Conservation (phyloP, 2,113 vertebrate species). For the Chauna torquata region DNA sequence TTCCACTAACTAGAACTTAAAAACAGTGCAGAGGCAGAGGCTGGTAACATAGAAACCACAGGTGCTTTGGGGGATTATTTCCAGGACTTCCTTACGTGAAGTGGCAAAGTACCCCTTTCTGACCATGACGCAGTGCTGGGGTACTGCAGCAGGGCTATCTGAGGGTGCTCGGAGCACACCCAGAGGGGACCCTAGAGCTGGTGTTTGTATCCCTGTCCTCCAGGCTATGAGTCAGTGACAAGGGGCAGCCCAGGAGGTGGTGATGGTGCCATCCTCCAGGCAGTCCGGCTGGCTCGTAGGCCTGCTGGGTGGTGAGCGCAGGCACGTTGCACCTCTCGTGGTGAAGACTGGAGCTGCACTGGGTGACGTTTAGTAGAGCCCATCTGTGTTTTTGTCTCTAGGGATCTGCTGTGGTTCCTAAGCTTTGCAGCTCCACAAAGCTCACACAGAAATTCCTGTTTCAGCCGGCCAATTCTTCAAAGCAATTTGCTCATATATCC, state of each 20-base stretch:
- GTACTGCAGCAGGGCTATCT: not conserved
- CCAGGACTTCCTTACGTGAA: not conserved
- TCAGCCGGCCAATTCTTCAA: not conserved
- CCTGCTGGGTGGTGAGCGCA: not conserved
- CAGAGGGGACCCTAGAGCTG: not conserved
- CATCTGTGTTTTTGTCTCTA: not conserved
- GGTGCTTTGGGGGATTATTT: not conserved
- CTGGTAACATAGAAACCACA: not conserved
- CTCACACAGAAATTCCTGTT: not conserved
- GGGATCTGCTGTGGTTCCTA: not conserved
- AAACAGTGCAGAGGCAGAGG: not conserved
- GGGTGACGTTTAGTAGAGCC: not conserved
- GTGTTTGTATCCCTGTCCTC: not conserved
- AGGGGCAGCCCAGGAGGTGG: not conserved
- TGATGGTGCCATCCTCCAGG: not conserved
- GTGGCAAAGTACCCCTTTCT: not conserved
- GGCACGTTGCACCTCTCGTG: accelerated
- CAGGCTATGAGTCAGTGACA: accelerated
- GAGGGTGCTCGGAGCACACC: not conserved
- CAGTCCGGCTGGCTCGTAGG: not conserved
- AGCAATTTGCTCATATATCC: not conserved
- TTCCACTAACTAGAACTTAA: not conserved
- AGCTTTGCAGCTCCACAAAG: not conserved
- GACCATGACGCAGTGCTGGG: not conserved
- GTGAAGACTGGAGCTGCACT: not conserved